phyloP scores from a whole-genome alignment of 2,888 invertebrate species.

The Tridacna crocea region DNA sequence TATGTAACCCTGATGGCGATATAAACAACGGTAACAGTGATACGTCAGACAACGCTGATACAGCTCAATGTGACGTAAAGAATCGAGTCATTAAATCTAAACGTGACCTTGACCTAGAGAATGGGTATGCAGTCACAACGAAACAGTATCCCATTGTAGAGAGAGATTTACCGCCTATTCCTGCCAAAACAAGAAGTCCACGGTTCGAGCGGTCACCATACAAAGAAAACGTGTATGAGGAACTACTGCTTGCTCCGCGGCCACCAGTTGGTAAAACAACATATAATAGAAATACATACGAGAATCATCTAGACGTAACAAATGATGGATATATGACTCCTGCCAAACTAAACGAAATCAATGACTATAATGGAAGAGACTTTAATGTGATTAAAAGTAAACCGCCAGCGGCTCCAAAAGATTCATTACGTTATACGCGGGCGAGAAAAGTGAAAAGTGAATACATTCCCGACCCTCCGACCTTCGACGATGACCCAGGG shows the following conservation, averaged over 20 bases:
- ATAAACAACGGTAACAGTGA: conserved; percentile 30
- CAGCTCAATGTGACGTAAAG: neutral
- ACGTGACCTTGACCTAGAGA: conserved; percentile 40
- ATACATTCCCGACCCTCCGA: conserved; percentile 33
- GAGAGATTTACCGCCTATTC: conserved; percentile 78
- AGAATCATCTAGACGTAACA: conserved; percentile 37
- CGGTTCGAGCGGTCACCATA: conserved; percentile 32
- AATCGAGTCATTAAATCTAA: conserved; percentile 25
- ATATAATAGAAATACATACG: conserved; percentile 19
- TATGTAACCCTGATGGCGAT: conserved; percentile 39
- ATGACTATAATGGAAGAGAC: conserved; percentile 34
- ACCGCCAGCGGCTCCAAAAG: conserved; percentile 70
- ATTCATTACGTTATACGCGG: conserved; percentile 56
- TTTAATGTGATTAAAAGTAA: conserved; percentile 66
- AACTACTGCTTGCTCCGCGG: conserved; percentile 75
- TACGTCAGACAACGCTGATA: conserved; percentile 9
- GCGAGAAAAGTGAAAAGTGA: conserved; percentile 67
- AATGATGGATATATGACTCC: conserved; percentile 79
- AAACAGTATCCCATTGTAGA: conserved; percentile 61
- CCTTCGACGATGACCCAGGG: conserved; percentile 44
- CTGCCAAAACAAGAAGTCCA: conserved; percentile 57
- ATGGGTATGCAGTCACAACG: conserved; percentile 42
- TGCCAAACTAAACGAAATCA: conserved; percentile 61
- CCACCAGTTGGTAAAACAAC: conserved; percentile 60
- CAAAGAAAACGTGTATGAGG: conserved; percentile 76